A percentile compares a stretch with the other conserved stretches of the same genome.
Evolutionary conservation across 2,888 invertebrate genomes (phyloP).

Genomic region (Fissipunctia ypsillon): DNA sequence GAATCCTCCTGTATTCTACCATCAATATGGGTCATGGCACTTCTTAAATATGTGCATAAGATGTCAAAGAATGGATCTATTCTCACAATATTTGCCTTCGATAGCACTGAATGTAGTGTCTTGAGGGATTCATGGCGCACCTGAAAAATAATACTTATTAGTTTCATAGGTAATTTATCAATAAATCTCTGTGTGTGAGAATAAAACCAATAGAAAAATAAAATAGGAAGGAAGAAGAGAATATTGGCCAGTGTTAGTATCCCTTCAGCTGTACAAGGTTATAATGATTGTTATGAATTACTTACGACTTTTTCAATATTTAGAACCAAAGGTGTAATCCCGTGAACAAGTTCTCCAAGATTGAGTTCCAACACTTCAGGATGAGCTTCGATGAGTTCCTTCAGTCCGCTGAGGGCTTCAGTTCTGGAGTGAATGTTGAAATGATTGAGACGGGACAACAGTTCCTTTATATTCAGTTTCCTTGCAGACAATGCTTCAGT

Average conservation of each 20-base stretch:
- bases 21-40: constrained; percentile 97
- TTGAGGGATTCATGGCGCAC: constrained; percentile 90
- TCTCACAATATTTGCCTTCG: constrained; percentile 84
- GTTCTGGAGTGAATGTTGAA: constrained; percentile 93
- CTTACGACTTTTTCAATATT: constrained; percentile 93
- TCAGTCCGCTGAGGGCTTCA: constrained; percentile 92
- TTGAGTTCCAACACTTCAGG: constrained; percentile 88
- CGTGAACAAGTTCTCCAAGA: constrained; percentile 93
- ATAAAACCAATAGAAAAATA: not conserved
- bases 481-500: constrained; percentile 91
- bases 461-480: constrained; percentile 93
- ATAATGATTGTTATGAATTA: constrained; percentile 38
- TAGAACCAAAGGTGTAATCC: constrained; percentile 92
- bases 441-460: constrained; percentile 93
- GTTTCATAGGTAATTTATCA: not conserved
- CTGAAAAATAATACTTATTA: constrained; percentile 71
- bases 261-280: not conserved
- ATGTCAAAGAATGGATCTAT: constrained; percentile 94
- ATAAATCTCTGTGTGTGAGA: not conserved
- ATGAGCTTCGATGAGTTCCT: constrained; percentile 86
- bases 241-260: not conserved
- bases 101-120: constrained; percentile 88
- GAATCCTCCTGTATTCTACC: constrained; percentile 95
- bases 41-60: constrained; percentile 94
- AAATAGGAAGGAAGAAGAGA: not conserved